Base-by-base conservation (phyloP, 2,888 invertebrate species). In the Eubasilissa splendida region DNA sequence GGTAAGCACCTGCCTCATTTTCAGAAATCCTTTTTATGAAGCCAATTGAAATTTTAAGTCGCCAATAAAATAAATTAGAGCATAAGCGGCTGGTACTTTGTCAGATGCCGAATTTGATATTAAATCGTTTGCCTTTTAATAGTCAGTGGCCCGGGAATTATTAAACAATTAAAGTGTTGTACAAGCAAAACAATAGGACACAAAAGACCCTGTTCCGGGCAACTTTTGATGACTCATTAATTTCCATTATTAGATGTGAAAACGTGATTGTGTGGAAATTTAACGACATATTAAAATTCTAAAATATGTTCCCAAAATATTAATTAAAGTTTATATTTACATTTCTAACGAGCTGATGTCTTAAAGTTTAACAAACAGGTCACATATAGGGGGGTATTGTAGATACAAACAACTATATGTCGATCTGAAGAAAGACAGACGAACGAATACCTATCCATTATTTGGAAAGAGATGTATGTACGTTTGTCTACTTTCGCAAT, bases 21-120 rank as follows among this genome's bases (percentile, higher is more conserved):
- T 50, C 81, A 50, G 63, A 70, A 71, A 77, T 78, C 77, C 83
- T 80, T 81, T 83, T 83, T 81, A 83, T 74, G 83, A 52, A 79
- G 79, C 76, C 83, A 83, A 81, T 83, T 81, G 83, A 81, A 83
- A 83, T 79, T 83, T 83, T 81, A 81, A 83, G 83, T 81, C 83
- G 73, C 77, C 79, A 81, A 81, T 83, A 83, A 83, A 83, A 83
- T 81, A 83, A 83, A 83, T 83, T 78, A 83, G 81, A 79, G 81
- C 79, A 83, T 81, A 81, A 79, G 79, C 68, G 74, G 70, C 68
- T 53, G 75, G 52, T 71, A 50, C 56, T 76, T 76, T 50, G 68
- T 65, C 58, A 56, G 75, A 75, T 53, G 74, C 66, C 58, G 74
- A 79, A 75, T 74, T 79, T 77, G 58, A 81, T 80, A 79, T 81